Evolutionary conservation across 2,113 vertebrate species (phyloP).

Genomic region (Megaceryle torquata): DNA sequence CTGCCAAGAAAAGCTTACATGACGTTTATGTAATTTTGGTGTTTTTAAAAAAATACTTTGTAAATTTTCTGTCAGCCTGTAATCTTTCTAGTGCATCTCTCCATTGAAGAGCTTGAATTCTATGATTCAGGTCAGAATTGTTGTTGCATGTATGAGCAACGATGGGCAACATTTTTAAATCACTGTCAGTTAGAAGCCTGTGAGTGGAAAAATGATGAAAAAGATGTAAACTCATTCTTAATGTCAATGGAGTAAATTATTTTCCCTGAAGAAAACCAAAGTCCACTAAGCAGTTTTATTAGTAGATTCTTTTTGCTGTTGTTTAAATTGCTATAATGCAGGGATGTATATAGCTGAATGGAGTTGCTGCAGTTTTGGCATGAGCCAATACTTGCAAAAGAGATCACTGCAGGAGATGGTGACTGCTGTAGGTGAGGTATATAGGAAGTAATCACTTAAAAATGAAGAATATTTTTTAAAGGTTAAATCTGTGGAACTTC

Average conservation of each 20-base stretch:
- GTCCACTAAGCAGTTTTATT: background rate
- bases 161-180: background rate
- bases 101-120: background rate
- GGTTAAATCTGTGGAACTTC: background rate
- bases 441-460: background rate
- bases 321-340: background rate
- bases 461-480: background rate
- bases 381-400: background rate
- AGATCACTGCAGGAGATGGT: background rate
- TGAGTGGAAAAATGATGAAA: background rate
- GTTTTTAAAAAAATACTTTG: background rate
- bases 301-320: background rate
- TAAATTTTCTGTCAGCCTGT: background rate
- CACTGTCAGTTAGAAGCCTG: background rate
- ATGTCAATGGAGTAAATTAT: background rate
- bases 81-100: background rate
- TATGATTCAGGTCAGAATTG: background rate
- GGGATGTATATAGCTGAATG: background rate
- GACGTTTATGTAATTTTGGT: background rate
- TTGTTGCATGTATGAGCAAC: background rate
- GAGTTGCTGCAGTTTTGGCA: background rate
- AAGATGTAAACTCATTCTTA: background rate
- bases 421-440: background rate
- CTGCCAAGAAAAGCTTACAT: background rate
- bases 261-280: background rate